Conservation (phyloP, 1,140 invertebrate genomes). For the Drosophila albomicans region DNA sequence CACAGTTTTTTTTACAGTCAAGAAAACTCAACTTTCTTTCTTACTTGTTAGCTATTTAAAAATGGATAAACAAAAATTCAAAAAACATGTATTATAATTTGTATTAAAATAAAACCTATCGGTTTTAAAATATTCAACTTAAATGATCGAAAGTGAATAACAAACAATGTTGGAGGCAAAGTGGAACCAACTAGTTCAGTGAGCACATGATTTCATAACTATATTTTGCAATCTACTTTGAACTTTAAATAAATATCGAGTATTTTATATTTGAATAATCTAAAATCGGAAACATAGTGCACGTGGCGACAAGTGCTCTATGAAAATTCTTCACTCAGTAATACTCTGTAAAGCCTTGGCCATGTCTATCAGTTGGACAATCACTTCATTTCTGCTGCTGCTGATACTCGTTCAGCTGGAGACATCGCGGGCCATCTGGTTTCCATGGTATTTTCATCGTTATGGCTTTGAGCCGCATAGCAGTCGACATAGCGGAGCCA, state of each 20-base stretch:
- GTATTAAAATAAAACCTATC: no score
- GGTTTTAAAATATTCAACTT: no score
- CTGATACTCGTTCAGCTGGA: conserved; percentile 22
- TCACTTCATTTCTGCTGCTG: conserved; percentile 18
- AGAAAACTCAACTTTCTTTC: no score
- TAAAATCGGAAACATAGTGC: conserved; percentile 20
- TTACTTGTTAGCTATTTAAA: no score
- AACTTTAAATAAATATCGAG: background rate
- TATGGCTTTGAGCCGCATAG: conserved; percentile 53
- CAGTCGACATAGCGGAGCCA: conserved; percentile 19
- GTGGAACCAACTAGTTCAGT: no score
- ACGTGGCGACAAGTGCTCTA: conserved; percentile 10
- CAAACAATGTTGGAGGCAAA: no score
- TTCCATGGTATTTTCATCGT: conserved; percentile 70
- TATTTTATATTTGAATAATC: background rate
- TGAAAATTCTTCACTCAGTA: background rate
- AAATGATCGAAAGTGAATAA: no score
- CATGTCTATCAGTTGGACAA: conserved; percentile 37
- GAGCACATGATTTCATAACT: no score
- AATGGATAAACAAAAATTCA: no score
- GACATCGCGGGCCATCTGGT: conserved; percentile 51
- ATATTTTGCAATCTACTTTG: background rate
- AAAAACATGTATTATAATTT: no score
- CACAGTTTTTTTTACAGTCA: no score
- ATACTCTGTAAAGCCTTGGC: background rate